Evolutionary conservation across 2,797 vertebrate species (phyloP).

Genomic region (Babyrousa celebensis): DNA sequence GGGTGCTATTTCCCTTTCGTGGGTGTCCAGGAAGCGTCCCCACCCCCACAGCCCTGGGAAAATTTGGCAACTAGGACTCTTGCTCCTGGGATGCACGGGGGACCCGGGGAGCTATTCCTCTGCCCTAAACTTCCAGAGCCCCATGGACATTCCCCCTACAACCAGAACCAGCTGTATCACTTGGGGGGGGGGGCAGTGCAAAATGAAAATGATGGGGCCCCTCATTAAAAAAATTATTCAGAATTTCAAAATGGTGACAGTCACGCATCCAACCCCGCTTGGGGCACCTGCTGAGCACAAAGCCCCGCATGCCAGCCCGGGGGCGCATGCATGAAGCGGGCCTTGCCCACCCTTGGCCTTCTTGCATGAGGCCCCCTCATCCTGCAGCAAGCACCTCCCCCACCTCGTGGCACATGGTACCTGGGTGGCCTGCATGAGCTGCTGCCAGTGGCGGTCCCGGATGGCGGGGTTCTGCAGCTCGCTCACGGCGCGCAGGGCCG

Average conservation of each 20-base stretch:
- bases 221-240: background rate
- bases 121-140: background rate
- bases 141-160: too few species aligned
- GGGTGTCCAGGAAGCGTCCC: background rate
- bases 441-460: constrained; percentile 91
- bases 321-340: accelerated
- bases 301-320: accelerated
- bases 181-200: background rate
- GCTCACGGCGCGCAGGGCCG: constrained; percentile 87
- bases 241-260: background rate
- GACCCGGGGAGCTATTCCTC: background rate
- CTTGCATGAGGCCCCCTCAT: accelerated
- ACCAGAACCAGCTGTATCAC: accelerated
- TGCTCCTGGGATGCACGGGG: background rate
- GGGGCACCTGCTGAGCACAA: accelerated
- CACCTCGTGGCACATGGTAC: background rate
- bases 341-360: accelerated
- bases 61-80: background rate
- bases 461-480: constrained; percentile 92
- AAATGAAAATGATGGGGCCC: accelerated
- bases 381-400: accelerated
- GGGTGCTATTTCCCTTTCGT: accelerated
- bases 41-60: background rate
- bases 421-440: constrained; percentile 91
- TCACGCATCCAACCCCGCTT: accelerated